Evolutionary conservation across 2,113 vertebrate genomes (phyloP).

Genomic region (Ptilorrhoa leucosticta): DNA sequence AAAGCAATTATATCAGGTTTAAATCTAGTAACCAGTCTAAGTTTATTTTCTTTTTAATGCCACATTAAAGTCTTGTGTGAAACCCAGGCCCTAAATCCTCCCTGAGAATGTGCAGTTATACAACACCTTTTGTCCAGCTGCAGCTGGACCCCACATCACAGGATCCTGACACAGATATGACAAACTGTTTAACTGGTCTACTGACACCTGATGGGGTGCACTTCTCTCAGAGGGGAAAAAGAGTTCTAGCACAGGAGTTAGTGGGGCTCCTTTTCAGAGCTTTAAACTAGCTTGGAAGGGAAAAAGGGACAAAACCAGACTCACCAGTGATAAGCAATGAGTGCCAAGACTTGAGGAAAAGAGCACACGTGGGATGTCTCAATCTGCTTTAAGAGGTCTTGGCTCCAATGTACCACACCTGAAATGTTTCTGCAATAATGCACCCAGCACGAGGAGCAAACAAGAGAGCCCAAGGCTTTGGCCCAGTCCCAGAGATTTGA

Average conservation of each 20-base stretch:
- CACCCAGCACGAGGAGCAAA: neutral
- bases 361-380: neutral
- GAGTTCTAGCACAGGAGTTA: neutral
- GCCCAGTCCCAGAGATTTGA: neutral
- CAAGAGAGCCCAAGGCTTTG: neutral
- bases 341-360: neutral
- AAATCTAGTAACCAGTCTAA: neutral
- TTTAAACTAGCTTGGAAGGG: neutral
- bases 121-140: neutral
- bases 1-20: neutral
- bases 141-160: neutral
- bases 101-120: neutral
- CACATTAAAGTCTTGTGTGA: neutral
- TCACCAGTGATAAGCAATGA: neutral
- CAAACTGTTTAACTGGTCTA: neutral
- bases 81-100: neutral
- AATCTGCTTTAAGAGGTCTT: neutral
- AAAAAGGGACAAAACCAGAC: neutral
- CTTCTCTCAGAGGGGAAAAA: neutral
- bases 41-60: neutral
- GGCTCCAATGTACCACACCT: too few relatives aligned
- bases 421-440: neutral
- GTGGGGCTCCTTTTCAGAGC: neutral
- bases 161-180: neutral
- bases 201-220: too few relatives aligned